Evolutionary conservation across 2,113 vertebrate species (phyloP).

Genomic region (Pampusana beccarii): DNA sequence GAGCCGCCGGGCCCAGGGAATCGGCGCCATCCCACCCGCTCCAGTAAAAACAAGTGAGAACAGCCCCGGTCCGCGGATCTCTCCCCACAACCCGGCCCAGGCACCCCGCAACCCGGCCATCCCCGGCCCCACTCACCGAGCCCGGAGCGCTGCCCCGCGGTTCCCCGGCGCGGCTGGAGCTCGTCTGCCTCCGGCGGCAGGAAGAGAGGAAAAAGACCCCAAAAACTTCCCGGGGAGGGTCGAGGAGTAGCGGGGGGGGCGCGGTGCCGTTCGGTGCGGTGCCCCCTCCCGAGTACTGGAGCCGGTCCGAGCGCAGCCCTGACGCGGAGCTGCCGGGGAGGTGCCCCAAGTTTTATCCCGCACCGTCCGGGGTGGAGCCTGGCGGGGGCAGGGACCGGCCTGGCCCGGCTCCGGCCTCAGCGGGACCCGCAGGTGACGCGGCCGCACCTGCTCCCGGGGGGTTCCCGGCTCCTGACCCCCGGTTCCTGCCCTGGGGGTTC

Average conservation of each 20-base stretch:
- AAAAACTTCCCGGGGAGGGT: not conserved
- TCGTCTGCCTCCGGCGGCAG: not conserved
- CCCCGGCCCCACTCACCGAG: slow-evolving; percentile 21
- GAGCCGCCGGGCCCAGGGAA: not conserved
- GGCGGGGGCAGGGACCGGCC: slow-evolving; percentile 38
- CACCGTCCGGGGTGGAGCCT: slow-evolving; percentile 60
- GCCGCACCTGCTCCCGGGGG: not conserved
- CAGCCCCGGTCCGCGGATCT: not conserved
- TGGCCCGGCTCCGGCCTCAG: not conserved
- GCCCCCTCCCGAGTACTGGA: not conserved
- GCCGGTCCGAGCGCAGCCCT: slow-evolving; percentile 19
- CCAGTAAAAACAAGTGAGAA: not conserved
- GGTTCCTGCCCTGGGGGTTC: not conserved
- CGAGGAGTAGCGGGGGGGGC: no score
- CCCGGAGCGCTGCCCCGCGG: slow-evolving; percentile 1
- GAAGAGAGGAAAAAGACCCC: not conserved
- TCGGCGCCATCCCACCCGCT: not conserved
- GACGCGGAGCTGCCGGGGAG: slow-evolving; percentile 49
- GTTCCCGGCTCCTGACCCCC: not conserved
- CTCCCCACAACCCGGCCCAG: no score
- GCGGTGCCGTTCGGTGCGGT: not conserved
- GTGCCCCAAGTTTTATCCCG: slow-evolving; percentile 65
- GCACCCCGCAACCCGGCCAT: not conserved
- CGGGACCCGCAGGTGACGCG: not conserved
- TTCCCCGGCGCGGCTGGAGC: slow-evolving; percentile 8